phyloP scores from a whole-genome alignment of 2,888 invertebrate species.

The Hirtodrosophila cameraria region DNA sequence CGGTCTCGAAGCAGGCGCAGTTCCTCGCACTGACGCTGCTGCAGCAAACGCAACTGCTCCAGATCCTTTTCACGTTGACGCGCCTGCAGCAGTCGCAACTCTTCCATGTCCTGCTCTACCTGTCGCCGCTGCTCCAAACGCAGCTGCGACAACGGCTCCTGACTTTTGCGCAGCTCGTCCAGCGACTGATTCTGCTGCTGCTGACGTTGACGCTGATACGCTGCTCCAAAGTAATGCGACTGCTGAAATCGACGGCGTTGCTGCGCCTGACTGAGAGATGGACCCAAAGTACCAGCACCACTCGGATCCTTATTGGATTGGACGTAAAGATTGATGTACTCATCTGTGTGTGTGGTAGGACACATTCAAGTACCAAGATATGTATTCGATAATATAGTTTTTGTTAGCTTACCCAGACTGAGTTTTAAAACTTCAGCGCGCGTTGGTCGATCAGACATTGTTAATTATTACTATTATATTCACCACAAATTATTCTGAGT shows the following conservation, averaged over 20 bases:
- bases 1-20: not conserved
- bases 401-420: conserved; percentile 12
- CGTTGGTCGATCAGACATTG: not conserved
- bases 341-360: not conserved
- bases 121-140: not conserved
- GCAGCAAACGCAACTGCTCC: not conserved
- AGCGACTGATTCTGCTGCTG: not conserved
- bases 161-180: not conserved
- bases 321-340: conserved; percentile 2
- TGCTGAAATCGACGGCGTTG: not conserved
- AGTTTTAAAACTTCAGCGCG: not conserved
- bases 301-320: too few relatives aligned
- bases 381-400: too few relatives aligned
- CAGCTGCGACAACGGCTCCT: not conserved
- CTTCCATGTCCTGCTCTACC: not conserved
- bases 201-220: conserved; percentile 2
- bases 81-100: not conserved
- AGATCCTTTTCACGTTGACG: not conserved
- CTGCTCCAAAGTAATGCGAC: conserved; percentile 9
- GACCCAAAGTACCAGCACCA: too few relatives aligned
- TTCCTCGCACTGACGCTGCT: not conserved
- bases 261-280: not conserved
- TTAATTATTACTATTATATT: not conserved
- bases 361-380: too few relatives aligned
- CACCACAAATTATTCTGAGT: too few relatives aligned